Evolutionary conservation across 2,888 invertebrate genomes (phyloP).

Genomic region (Serrognathus titanus): DNA sequence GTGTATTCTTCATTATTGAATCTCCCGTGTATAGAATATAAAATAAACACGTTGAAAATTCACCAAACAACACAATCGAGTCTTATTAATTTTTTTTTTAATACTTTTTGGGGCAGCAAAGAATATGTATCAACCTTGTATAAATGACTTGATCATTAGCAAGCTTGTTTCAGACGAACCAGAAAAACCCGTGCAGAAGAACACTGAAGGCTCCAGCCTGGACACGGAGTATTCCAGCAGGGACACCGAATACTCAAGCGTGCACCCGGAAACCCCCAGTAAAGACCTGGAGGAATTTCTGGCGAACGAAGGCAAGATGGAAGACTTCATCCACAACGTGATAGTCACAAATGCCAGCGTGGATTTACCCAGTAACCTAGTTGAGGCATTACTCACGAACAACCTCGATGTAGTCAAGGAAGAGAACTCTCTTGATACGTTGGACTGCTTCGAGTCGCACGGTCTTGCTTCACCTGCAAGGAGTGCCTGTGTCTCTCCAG

Average conservation of each 20-base stretch:
- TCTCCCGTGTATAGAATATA: too few relatives aligned
- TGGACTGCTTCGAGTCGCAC: constrained; percentile 50
- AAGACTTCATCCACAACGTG: constrained; percentile 56
- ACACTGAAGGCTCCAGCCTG: constrained; percentile 13
- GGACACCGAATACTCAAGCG: constrained; percentile 7
- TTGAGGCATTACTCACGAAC: constrained; percentile 28
- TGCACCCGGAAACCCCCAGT: constrained; percentile 1
- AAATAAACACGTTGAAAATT: too few relatives aligned
- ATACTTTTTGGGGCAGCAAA: too few relatives aligned
- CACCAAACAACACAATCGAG: too few relatives aligned
- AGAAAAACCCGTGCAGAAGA: neutral
- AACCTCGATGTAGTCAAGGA: constrained; percentile 60
- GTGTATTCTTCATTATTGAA: too few relatives aligned
- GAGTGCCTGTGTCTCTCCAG: constrained; percentile 74
- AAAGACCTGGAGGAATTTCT: constrained; percentile 2
- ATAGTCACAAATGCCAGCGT: constrained; percentile 71
- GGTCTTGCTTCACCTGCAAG: constrained; percentile 45
- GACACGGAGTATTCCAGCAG: constrained; percentile 15
- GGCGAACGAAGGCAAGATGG: constrained; percentile 16
- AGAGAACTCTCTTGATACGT: constrained; percentile 51
- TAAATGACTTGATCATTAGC: too few relatives aligned
- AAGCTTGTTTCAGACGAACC: neutral
- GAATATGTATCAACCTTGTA: too few relatives aligned
- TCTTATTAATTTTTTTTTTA: too few relatives aligned
- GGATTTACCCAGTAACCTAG: constrained; percentile 50